Evolutionary conservation across 2,113 vertebrate species (phyloP), one percentile per base, ranked within the genome.

Genomic region (Carassius gibelio): DNA sequence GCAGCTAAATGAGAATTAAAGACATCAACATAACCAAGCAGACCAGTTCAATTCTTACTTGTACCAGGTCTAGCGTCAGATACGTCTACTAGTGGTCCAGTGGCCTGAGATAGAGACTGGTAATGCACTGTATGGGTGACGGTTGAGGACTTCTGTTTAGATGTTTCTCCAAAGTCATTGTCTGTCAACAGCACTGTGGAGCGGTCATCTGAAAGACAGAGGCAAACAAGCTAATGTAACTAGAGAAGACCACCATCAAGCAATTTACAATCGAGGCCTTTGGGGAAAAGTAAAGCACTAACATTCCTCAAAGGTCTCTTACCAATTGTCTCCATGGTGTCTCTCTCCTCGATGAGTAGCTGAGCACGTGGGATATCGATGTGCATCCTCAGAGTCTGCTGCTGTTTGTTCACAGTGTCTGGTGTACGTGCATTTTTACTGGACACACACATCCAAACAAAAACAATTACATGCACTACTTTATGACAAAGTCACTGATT

Each of bases 261-360:
- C 23, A 68, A 42, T 42, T 7, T 42, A 42, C 5, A 68, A 15
- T 52, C 14, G 0, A 14, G 50, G 50, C 14, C 50, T 52, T 52
- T 75, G 14, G 45, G 38, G 19, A 81, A 75, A 17, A 8, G 26
- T n/a, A 52, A 64, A 72, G 9, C 45, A 4, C 30, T 34, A 30
- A 17, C 13, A 15, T 68, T 34, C 8, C 64, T 30, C 34, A 26
- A 17, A 8, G 61, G 61, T 10, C 21, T 61, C 23, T 92, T 93
- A 99, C 98, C 98, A n/a, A 99, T 99, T 42, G 97, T 99, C 91
- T 99, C 98, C 98, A 99, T 98, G 0, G 98, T 99, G 92, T 99
- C 98, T 81, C 98, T 94, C 91, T 99, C 98, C 91, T 99, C 98
- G n/a, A 99, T 99, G 86, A 99, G 93, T 34, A 99, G 97, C 90